Evolutionary conservation across 2,888 invertebrate species (phyloP).

Genomic region (Dione vanillae): DNA sequence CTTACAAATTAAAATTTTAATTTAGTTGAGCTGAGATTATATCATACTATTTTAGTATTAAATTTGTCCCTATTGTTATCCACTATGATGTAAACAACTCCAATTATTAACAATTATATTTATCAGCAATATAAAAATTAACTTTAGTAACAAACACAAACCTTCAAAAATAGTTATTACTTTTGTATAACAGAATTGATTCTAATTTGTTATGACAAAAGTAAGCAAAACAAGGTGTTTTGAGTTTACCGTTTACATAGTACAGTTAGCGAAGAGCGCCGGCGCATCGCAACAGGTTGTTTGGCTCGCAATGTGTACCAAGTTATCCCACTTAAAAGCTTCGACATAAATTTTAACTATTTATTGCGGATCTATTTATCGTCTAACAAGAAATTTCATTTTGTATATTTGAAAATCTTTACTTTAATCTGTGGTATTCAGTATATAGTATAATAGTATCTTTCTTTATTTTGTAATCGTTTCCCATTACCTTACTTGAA

Average conservation of each 20-base stretch:
- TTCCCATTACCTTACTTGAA: conserved; percentile 13
- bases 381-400: conserved; percentile 2
- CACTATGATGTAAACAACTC: no score
- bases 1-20: background rate
- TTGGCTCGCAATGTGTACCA: conserved; percentile 50
- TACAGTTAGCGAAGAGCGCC: conserved; percentile 57
- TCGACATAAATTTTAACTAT: background rate
- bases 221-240: conserved; percentile 47
- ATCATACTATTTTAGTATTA: background rate
- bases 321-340: conserved; percentile 27
- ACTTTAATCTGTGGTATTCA: no score
- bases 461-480: background rate
- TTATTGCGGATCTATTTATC: conserved; percentile 2
- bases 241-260: conserved; percentile 54
- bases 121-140: no score
- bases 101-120: no score
- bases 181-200: background rate
- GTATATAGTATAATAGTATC: no score
- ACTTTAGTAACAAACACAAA: no score
- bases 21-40: background rate
- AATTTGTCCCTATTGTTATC: no score
- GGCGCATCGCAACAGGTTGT: conserved; percentile 56
- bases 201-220: conserved; percentile 39
- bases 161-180: background rate
- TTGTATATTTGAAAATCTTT: background rate